phyloP scores from a whole-genome alignment of 2,113 vertebrate genomes.

The Odobenus rosmarus region DNA sequence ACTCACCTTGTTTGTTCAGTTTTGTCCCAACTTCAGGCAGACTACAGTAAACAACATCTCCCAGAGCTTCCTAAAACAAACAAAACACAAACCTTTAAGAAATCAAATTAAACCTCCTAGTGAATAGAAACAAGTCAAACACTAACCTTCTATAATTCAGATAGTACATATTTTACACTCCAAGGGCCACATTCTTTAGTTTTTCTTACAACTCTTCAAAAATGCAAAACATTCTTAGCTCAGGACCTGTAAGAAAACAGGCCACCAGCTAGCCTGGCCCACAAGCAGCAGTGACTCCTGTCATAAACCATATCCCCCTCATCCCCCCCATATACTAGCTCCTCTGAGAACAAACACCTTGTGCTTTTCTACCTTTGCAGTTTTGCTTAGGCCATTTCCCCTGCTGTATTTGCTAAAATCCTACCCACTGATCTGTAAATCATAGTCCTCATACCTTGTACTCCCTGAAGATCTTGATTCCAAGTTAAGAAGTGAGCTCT shows the following conservation, averaged over 20 bases:
- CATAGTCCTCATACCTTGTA: background rate
- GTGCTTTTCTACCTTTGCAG: background rate
- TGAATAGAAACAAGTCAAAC: background rate
- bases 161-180: background rate
- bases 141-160: background rate
- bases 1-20: slow-evolving; percentile 93
- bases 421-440: background rate
- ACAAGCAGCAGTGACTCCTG: background rate
- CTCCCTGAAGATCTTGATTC: background rate
- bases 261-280: background rate
- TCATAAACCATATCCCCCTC: background rate
- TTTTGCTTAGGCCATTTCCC: background rate
- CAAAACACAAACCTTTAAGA: slow-evolving; percentile 43
- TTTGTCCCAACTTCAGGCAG: slow-evolving; percentile 96
- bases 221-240: background rate
- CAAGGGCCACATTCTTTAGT: background rate
- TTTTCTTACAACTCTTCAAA: background rate
- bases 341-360: background rate
- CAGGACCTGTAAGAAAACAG: background rate
- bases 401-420: background rate
- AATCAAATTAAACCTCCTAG: background rate
- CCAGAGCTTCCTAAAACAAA: slow-evolving; percentile 92
- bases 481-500: background rate
- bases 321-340: background rate
- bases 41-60: slow-evolving; percentile 98